These are phyloP conservation scores for Eledone cirrhosa DNA, from an alignment of 2,888 invertebrate genomes.

Conservation along the genomic window DNA sequence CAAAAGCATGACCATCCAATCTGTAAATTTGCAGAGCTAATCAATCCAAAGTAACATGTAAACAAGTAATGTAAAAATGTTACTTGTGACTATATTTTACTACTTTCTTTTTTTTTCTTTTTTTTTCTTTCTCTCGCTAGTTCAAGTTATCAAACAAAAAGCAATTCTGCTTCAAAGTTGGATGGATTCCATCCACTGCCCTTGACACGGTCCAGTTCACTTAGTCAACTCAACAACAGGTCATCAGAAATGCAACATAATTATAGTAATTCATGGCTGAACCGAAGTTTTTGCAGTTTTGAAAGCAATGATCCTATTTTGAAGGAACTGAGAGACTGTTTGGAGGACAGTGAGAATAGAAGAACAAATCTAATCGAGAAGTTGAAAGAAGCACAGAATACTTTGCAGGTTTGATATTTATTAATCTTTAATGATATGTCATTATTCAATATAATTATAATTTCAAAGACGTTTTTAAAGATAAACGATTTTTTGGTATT, in stretches of 20 bases:
- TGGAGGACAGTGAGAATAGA: constrained; percentile 62
- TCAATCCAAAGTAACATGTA: no score
- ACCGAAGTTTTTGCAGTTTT: neutral
- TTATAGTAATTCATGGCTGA: neutral
- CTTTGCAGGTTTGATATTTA: constrained; percentile 51
- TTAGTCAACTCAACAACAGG: neutral
- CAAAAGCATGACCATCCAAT: no score
- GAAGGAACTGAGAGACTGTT: constrained; percentile 32
- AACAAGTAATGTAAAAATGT: no score
- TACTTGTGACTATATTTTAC: no score
- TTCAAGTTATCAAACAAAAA: constrained; percentile 46
- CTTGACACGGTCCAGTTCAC: constrained; percentile 33
- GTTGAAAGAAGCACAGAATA: constrained; percentile 61
- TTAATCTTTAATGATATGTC: neutral
- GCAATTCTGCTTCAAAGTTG: constrained; percentile 35
- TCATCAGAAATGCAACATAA: neutral
- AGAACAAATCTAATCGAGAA: constrained; percentile 57
- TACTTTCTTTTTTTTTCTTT: neutral
- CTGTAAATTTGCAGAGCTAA: no score
- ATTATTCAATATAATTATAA: no score
- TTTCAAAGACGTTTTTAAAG: no score
- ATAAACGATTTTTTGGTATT: no score
- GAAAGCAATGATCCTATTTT: neutral
- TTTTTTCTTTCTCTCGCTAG: constrained; percentile 37
- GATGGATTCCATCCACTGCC: constrained; percentile 42